Percentiles rank a stretch among this genome's conserved stretches.
phyloP scores from a whole-genome alignment of 2,797 vertebrate species.

The Vireo griseus region DNA sequence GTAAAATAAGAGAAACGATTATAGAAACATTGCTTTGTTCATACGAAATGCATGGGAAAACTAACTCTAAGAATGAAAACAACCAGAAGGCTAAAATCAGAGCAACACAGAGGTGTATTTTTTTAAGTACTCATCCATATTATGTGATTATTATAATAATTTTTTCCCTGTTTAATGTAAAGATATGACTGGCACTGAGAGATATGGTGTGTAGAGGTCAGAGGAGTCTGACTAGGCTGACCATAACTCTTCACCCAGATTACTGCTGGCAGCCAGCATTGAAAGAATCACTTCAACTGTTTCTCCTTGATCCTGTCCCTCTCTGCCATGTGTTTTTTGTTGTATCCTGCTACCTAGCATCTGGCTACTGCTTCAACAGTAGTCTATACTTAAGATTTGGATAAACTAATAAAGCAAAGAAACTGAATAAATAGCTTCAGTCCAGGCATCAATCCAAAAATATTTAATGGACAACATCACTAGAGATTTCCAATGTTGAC shows the following conservation, averaged over 20 bases:
- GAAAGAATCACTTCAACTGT: background rate
- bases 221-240: background rate
- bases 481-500: background rate
- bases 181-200: background rate
- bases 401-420: background rate
- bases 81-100: too few species aligned
- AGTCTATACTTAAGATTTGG: background rate
- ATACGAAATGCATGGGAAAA: too few species aligned
- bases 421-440: background rate
- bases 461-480: background rate
- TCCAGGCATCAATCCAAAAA: background rate
- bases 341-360: background rate
- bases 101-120: background rate
- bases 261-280: background rate
- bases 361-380: background rate
- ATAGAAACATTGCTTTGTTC: too few species aligned
- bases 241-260: background rate
- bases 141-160: background rate
- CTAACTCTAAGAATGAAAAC: too few species aligned
- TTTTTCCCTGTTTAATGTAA: background rate
- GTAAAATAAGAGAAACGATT: too few species aligned
- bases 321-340: background rate
- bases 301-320: background rate
- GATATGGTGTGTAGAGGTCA: background rate
- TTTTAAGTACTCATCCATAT: background rate